Evolutionary conservation across 2,888 invertebrate genomes (phyloP).

Genomic region (Lochmaea capreae): DNA sequence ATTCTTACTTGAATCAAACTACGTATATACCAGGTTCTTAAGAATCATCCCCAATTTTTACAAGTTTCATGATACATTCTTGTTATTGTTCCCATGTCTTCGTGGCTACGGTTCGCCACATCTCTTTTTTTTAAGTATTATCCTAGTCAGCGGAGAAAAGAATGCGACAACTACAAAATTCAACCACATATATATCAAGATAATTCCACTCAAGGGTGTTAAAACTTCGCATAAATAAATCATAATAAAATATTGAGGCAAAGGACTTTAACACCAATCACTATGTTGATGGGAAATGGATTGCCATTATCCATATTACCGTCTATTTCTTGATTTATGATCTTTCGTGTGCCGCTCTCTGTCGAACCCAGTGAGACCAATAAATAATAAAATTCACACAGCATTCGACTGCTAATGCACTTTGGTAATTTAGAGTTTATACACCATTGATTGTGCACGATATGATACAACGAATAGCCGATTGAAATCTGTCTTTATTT

Average conservation of each 20-base stretch:
- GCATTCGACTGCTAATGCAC: slow-evolving; percentile 21
- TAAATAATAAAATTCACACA: slow-evolving; percentile 25
- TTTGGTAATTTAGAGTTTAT: slow-evolving; percentile 13
- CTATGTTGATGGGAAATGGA: slow-evolving; percentile 35
- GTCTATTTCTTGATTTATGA: slow-evolving; percentile 33
- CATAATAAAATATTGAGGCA: slow-evolving; percentile 30
- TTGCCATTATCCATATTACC: slow-evolving; percentile 38
- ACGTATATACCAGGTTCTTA: too few species aligned
- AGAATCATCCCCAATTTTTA: too few species aligned
- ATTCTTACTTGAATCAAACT: too few species aligned
- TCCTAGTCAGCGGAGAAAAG: background rate
- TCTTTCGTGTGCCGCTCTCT: slow-evolving; percentile 15
- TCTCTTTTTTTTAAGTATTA: background rate
- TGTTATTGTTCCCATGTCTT: too few species aligned
- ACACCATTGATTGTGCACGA: background rate
- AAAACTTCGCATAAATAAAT: slow-evolving; percentile 24
- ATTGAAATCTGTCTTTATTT: slow-evolving; percentile 1
- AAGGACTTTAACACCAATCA: slow-evolving; percentile 30
- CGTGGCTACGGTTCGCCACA: too few species aligned
- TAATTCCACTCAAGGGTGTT: slow-evolving; percentile 27
- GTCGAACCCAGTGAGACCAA: slow-evolving; percentile 6
- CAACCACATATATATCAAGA: slow-evolving; percentile 28
- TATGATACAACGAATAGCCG: background rate
- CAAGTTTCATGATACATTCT: too few species aligned
- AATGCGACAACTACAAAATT: slow-evolving; percentile 5